These are phyloP conservation scores for Drosophila quadrilineata DNA, from an alignment of 1,140 invertebrate species.

Conservation along the genomic window DNA sequence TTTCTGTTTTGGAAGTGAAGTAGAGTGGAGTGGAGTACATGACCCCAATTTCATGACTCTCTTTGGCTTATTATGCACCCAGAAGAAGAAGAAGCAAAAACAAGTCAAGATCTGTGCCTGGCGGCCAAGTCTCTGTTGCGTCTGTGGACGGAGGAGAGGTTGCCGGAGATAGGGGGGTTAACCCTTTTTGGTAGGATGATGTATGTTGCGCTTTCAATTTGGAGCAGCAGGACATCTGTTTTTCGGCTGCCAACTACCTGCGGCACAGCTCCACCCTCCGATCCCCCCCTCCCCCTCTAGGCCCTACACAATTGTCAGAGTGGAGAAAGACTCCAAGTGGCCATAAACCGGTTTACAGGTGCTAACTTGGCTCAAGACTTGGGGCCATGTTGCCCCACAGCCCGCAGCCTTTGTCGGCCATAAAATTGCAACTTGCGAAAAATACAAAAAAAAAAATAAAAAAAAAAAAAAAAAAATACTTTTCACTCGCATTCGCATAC, in stretches of 20 bases:
- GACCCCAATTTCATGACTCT: slow-evolving; percentile 70
- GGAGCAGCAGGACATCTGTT: slow-evolving; percentile 80
- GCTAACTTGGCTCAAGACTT: slow-evolving; percentile 55
- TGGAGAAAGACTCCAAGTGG: no score
- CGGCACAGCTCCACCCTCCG: background rate
- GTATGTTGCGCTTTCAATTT: slow-evolving; percentile 80
- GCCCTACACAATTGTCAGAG: no score
- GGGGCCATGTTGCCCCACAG: slow-evolving; percentile 53
- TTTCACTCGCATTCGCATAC: slow-evolving; percentile 64
- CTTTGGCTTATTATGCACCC: slow-evolving; percentile 48
- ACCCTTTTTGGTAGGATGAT: slow-evolving; percentile 60
- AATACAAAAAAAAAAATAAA: no score
- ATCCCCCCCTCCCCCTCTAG: no score
- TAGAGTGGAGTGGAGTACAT: slow-evolving; percentile 66
- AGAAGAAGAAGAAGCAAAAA: no score
- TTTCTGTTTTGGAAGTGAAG: background rate
- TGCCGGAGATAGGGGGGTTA: slow-evolving; percentile 2
- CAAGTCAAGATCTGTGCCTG: slow-evolving; percentile 46
- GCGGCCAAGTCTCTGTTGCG: background rate
- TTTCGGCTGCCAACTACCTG: slow-evolving; percentile 38
- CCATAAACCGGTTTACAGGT: slow-evolving; percentile 70
- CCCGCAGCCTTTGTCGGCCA: slow-evolving; percentile 69
- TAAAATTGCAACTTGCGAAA: slow-evolving; percentile 80
- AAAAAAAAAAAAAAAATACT: no score
- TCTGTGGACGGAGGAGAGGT: background rate